Base-by-base conservation (phyloP, 2,888 invertebrate species). In the Eristalis tenax region DNA sequence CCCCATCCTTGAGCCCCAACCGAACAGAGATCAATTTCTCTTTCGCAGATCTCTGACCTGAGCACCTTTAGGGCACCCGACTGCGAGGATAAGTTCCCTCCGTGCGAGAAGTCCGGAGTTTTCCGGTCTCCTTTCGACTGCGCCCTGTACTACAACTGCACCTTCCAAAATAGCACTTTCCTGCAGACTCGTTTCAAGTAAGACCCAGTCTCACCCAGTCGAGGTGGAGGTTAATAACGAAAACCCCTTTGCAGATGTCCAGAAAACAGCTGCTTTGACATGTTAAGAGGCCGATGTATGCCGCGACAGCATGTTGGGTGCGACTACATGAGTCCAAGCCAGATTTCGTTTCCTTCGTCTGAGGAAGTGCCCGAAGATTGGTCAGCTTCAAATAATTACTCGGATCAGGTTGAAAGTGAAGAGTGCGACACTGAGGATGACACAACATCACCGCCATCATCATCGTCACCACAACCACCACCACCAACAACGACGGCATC, bases 121-220 rank as follows among this genome's bases (percentile, higher is more conserved):
- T 93, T 92, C 83, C 89, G 92, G 40, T 92, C 92, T 2, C 91
- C 91, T n/a, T 89, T 89, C 3, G 92, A 94, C 84, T 93, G 93
- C 71, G 90, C 91, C 0, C 78, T 93, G 13, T 94, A 93, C 83
- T 94, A 93, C 81, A 92, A 91, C 0, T 94, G 94, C 85, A 91
- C 90, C 28, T 86, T 90, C 32, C 91, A 91, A 61, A 75, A 88
- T 77, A 92, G 92, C 10, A 90, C 90, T 6, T 92, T 92, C 84
- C 88, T 91, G 76, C 93, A 93, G 75, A 92, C 90, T 1, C 91
- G 93, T 68, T 92, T 90, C 77, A 92, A 91, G 91, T 92, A 75
- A 89, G 89, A 88, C 18, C n/a, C 8, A 4, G 6, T 8, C 18
- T 10, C 50, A 8, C 8, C 18, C 50, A 0, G 18, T 8, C 5